Conservation (phyloP, 2,113 vertebrate species). For the Pavo muticus region DNA sequence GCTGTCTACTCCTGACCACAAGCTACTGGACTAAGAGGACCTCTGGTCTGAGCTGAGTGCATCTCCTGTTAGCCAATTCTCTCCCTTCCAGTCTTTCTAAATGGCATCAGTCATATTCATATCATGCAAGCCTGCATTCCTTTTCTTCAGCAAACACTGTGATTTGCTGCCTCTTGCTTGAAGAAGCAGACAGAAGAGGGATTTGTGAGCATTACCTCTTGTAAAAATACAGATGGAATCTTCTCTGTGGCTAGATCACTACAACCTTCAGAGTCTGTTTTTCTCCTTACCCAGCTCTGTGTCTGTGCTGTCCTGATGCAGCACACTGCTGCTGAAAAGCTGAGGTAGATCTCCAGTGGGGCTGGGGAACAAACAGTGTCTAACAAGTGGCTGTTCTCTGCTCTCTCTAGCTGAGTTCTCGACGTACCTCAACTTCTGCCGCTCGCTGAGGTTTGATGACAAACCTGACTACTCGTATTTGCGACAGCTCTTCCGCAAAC, state of each 20-base stretch:
- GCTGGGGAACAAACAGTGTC: background rate
- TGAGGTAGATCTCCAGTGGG: accelerated
- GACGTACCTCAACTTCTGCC: constrained; percentile 98
- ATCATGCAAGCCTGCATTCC: background rate
- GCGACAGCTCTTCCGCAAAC: constrained; percentile 96
- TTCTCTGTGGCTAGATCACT: background rate
- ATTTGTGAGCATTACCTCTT: background rate
- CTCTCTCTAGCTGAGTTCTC: constrained; percentile 90
- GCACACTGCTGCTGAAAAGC: background rate
- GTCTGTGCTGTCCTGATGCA: background rate
- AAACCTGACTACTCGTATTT: constrained; percentile 98
- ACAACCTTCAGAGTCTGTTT: background rate
- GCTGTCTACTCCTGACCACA: background rate
- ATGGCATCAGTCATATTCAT: background rate
- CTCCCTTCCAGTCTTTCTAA: background rate
- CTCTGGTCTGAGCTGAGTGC: background rate
- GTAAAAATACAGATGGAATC: background rate
- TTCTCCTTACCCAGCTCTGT: background rate
- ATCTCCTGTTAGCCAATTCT: background rate
- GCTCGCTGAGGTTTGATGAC: constrained; percentile 97
- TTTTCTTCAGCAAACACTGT: background rate
- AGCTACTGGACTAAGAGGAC: background rate
- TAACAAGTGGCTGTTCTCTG: background rate
- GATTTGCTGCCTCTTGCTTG: background rate
- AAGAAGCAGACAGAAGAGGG: background rate